These are phyloP conservation scores for Nomada fabriciana DNA, from an alignment of 2,888 invertebrate genomes.

Conservation along the genomic window DNA sequence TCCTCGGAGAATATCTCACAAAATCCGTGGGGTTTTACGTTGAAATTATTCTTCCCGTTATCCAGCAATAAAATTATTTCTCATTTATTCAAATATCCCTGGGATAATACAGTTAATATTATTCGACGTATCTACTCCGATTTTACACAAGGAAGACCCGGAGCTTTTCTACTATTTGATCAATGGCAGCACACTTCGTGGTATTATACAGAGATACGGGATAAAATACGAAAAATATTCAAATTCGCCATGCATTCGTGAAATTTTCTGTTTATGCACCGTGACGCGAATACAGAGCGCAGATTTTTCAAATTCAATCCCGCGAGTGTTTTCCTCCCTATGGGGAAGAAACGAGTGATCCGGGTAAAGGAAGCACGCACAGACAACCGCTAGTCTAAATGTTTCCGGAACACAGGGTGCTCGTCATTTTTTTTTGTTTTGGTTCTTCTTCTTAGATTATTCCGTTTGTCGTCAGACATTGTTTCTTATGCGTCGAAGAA, in stretches of 20 bases:
- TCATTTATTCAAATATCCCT: neutral
- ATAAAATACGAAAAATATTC: conserved; percentile 38
- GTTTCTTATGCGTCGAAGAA: neutral
- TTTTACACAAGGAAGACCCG: neutral
- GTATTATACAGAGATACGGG: neutral
- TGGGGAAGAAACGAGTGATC: conserved; percentile 25
- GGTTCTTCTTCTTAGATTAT: neutral
- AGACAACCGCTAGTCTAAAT: conserved; percentile 20
- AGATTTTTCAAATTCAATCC: conserved; percentile 56
- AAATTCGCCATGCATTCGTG: conserved; percentile 27
- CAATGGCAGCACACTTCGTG: neutral
- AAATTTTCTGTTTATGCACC: conserved; percentile 32
- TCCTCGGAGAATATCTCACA: conserved; percentile 34
- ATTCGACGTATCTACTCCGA: neutral
- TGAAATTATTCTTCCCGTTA: neutral
- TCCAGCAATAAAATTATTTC: conserved; percentile 10
- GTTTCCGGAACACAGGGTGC: conserved; percentile 8
- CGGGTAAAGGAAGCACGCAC: conserved; percentile 9
- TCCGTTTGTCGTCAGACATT: conserved; percentile 7
- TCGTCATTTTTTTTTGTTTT: neutral
- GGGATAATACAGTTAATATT: neutral
- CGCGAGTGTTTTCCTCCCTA: conserved; percentile 29
- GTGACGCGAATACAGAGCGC: conserved; percentile 36
- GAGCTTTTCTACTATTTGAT: neutral
- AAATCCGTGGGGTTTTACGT: neutral